Conservation (phyloP, 2,113 vertebrate species). For the Numenius arquata region DNA sequence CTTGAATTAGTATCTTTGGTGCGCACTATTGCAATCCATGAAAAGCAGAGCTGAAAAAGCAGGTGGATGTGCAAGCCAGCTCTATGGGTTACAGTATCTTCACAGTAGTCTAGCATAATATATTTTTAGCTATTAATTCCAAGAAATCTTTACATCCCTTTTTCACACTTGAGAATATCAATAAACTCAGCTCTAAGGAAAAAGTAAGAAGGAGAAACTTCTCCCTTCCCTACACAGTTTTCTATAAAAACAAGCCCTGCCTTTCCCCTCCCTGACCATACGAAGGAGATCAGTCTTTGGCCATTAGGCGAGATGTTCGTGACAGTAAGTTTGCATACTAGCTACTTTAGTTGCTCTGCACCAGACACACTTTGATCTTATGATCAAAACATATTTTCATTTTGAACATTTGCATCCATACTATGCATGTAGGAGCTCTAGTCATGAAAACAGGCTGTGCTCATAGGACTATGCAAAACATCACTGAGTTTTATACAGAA, state of each 20-base stretch:
- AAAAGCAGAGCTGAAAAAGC: neutral
- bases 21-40: rapidly evolving
- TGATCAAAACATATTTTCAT: neutral
- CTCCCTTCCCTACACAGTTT: neutral
- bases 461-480: neutral
- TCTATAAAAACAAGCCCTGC: neutral
- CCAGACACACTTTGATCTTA: slow-evolving; percentile 39
- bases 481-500: neutral
- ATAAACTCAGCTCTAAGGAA: neutral
- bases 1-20: neutral
- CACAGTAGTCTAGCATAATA: neutral
- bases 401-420: slow-evolving; percentile 34
- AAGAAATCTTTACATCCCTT: neutral
- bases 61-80: neutral
- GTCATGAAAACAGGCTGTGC: neutral
- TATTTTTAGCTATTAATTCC: neutral
- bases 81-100: neutral
- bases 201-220: neutral
- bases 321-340: neutral
- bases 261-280: neutral
- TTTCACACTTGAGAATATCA: neutral
- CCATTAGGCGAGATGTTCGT: rapidly evolving
- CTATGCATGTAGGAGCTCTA: neutral
- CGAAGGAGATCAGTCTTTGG: neutral
- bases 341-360: neutral